Evolutionary conservation across 2,888 invertebrate genomes (phyloP).

Genomic region (Margaritifera margaritifera): DNA sequence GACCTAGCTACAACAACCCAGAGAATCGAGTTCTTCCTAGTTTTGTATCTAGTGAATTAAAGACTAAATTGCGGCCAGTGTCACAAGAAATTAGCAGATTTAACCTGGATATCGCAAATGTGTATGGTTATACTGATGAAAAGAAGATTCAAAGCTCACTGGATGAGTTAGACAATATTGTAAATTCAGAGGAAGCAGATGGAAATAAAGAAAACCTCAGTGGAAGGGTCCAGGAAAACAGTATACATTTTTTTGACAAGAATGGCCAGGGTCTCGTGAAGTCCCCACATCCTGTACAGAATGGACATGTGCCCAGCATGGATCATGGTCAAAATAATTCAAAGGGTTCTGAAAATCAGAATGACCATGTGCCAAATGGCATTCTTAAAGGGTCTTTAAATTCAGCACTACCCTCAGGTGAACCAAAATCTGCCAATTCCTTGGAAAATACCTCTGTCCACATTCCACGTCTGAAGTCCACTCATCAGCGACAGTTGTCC

Average conservation of each 20-base stretch:
- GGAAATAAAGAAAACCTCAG: constrained; percentile 16
- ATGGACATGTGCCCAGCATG: constrained; percentile 26
- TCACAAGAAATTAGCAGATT: constrained; percentile 57
- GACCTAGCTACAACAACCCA: constrained; percentile 54
- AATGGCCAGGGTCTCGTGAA: constrained; percentile 2
- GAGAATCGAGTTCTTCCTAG: constrained; percentile 57
- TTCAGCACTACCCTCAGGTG: not conserved
- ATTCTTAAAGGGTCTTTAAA: constrained; percentile 4
- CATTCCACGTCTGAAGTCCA: constrained; percentile 28
- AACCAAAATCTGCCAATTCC: not conserved
- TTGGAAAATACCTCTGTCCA: not conserved
- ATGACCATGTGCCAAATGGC: constrained; percentile 9
- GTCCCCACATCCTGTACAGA: constrained; percentile 13
- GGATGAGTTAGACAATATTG: no score
- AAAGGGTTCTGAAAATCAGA: not conserved
- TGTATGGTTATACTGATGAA: constrained; percentile 38
- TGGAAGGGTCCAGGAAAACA: constrained; percentile 7
- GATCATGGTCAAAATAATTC: constrained; percentile 8
- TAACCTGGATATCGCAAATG: constrained; percentile 54
- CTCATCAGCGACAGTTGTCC: constrained; percentile 56
- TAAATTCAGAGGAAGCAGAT: constrained; percentile 15
- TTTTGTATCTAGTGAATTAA: constrained; percentile 31
- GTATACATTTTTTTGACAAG: constrained; percentile 1
- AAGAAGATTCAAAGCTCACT: not conserved
- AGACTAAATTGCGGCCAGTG: constrained; percentile 50